Evolutionary conservation across 2,888 invertebrate genomes (phyloP).

Genomic region (Meghimatium bilineatum): DNA sequence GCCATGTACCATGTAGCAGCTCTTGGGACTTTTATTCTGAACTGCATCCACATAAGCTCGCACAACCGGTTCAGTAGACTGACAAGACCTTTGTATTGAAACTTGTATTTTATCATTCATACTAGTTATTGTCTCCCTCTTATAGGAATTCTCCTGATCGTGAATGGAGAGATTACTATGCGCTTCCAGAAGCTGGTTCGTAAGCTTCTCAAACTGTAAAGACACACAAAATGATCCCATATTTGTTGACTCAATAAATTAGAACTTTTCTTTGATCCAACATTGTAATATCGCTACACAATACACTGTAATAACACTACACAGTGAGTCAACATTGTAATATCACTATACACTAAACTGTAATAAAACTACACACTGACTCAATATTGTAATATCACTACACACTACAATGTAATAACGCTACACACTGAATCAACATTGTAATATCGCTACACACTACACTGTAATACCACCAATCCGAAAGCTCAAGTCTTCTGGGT

Average conservation of each 20-base stretch:
- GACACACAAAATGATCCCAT: not conserved
- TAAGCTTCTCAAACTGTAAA: constrained; percentile 34
- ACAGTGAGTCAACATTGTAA: too few relatives aligned
- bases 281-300: too few relatives aligned
- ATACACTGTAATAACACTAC: too few relatives aligned
- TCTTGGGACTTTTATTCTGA: constrained; percentile 54
- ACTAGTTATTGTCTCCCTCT: constrained; percentile 50
- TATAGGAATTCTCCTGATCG: constrained; percentile 61
- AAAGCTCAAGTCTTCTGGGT: too few relatives aligned
- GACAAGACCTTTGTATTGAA: constrained; percentile 46
- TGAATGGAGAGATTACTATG: constrained; percentile 52
- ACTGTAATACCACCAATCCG: too few relatives aligned
- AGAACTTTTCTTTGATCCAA: too few relatives aligned
- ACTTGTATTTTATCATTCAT: constrained; percentile 50
- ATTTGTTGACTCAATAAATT: not conserved
- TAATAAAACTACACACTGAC: too few relatives aligned
- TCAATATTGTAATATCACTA: too few relatives aligned
- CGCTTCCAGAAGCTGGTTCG: constrained; percentile 16
- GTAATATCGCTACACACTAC: too few relatives aligned
- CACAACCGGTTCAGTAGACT: constrained; percentile 47
- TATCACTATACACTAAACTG: too few relatives aligned
- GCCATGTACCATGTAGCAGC: constrained; percentile 64
- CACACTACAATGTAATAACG: too few relatives aligned
- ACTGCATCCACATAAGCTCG: constrained; percentile 63
- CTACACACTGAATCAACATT: too few relatives aligned